Percentiles rank a stretch among this genome's conserved stretches.
Evolutionary conservation across 2,797 vertebrate species (phyloP).

Genomic region (Cephalopachus bancanus): DNA sequence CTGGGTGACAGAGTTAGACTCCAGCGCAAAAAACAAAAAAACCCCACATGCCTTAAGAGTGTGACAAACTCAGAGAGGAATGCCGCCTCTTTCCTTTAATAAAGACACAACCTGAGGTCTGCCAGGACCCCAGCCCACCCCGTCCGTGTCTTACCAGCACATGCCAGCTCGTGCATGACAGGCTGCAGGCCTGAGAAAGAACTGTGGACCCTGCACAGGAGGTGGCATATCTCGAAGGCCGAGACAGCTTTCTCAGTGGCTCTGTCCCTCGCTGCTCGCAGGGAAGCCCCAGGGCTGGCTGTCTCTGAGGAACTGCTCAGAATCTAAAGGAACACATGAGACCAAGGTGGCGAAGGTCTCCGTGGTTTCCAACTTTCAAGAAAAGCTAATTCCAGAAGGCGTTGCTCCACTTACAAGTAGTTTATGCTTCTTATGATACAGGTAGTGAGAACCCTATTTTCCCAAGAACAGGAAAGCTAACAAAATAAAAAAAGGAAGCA

Average conservation of each 20-base stretch:
- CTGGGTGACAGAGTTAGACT: no score
- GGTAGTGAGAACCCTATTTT: neutral
- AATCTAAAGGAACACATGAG: constrained; percentile 83
- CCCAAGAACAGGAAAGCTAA: constrained; percentile 19
- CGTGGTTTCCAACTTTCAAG: constrained; percentile 49
- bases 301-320: constrained; percentile 85
- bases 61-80: neutral
- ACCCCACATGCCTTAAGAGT: neutral
- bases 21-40: no score
- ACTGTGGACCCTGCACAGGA: constrained; percentile 84
- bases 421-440: neutral
- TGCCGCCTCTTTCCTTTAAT: neutral
- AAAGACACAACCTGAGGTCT: neutral
- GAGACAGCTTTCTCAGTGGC: constrained; percentile 83
- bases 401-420: neutral
- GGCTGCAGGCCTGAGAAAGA: constrained; percentile 85
- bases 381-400: constrained; percentile 32
- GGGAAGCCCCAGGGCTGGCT: constrained; percentile 79
- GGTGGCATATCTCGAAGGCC: constrained; percentile 86
- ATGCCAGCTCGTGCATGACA: constrained; percentile 86
- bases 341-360: constrained; percentile 56
- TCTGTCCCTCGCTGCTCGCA: constrained; percentile 84
- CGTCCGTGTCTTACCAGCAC: constrained; percentile 81
- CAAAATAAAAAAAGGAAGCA: neutral
- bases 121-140: neutral